Conservation (phyloP, 2,113 vertebrate species). For the Calyptomena viridis region DNA sequence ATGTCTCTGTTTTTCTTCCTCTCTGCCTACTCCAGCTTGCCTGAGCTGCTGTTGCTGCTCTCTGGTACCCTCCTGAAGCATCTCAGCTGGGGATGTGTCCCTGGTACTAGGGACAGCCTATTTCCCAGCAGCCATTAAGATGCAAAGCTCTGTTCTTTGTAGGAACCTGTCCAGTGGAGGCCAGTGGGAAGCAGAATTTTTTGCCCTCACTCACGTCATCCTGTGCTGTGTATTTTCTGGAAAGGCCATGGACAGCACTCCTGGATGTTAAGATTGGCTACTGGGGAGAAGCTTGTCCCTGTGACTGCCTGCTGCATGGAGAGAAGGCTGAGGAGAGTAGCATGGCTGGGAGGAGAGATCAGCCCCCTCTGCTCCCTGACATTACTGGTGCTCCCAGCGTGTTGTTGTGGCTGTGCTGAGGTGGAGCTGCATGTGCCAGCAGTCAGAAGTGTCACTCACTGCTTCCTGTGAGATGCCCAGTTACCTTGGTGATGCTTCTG, state of each 20-base stretch:
- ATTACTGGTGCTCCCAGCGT: not conserved
- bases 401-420: constrained; percentile 40
- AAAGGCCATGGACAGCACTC: not conserved
- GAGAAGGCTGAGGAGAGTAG: not conserved
- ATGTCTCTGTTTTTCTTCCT: not conserved
- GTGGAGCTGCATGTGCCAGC: not conserved
- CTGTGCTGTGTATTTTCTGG: not conserved
- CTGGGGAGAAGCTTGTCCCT: not conserved
- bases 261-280: not conserved
- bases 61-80: not conserved
- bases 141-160: not conserved
- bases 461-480: not conserved
- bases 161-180: not conserved
- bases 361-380: not conserved
- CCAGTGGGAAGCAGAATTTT: not conserved
- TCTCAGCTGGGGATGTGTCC: not conserved
- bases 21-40: not conserved
- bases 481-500: constrained; percentile 47
- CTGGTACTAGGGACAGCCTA: not conserved
- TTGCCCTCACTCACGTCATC: accelerated
- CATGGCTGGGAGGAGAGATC: not conserved
- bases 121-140: not conserved
- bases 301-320: not conserved
- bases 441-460: not conserved
- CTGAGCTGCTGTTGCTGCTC: not conserved